Evolutionary conservation across 1,140 invertebrate species (phyloP), one percentile per base, ranked within the genome.

Genomic region (Ostrea denselamellosa): DNA sequence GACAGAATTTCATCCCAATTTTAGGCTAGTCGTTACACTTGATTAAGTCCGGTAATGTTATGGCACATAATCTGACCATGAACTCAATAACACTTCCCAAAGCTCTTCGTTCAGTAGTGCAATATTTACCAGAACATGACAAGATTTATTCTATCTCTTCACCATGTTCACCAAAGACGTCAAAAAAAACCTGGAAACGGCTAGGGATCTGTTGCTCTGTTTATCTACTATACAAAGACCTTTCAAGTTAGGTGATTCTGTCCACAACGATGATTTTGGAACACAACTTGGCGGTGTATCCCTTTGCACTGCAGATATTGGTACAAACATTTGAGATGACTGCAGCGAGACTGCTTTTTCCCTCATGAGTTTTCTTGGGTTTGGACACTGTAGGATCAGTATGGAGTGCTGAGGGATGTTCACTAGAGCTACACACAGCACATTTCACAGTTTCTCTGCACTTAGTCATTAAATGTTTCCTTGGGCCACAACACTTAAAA

Each of bases 261-360:
- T 8, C 28, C 54, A 8, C 58, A 17, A 86, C 22, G 22, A 82
- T 9, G 0, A 89, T 87, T 52, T 89, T 89, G 22, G 85, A 34
- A 71, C 88, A 87, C 0, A 71, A 88, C 87, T 90, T 86, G 10
- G 81, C 56, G 28, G 86, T 87, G 28, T 34, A n/a, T 19, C 34
- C 19, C 25, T 0, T 2, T 44, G 2, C 9, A 8, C 34, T 77
- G 58, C 83, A 88, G 85, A 88, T 51, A 58, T 85, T 28, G 12
- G 87, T 88, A 28, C 87, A 88, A 12, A 9, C 22, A 51, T 19
- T 85, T 14, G 51, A 25, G 0, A 87, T 34, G 7, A 56, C 19
- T 17, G 12, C 53, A 28, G 44, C 28, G 62, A 8, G 4, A 44
- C 19, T 8, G 8, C 84, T 51, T 53, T 85, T 53, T 54, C 86